A percentile compares a stretch with the other conserved stretches of the same genome.
These are phyloP conservation scores for Luperina testacea DNA, from an alignment of 2,888 invertebrate species.

Conservation along the genomic window DNA sequence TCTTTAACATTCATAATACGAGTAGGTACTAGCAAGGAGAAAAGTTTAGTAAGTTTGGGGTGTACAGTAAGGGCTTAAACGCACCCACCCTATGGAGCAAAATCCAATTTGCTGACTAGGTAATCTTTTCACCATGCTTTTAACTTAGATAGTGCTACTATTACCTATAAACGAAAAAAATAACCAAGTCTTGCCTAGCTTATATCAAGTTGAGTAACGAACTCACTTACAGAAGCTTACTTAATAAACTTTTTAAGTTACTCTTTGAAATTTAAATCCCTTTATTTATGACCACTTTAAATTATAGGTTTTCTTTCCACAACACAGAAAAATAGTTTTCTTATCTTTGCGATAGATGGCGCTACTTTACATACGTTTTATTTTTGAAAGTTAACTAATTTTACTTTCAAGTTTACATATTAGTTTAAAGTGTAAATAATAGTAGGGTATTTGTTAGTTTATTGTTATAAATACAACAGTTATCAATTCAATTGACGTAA, in stretches of 20 bases:
- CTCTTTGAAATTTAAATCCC: not conserved
- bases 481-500: slow-evolving; percentile 48
- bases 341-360: slow-evolving; percentile 44
- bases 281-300: not conserved
- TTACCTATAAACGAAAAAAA: not conserved
- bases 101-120: not conserved
- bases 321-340: not conserved
- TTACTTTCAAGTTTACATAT: slow-evolving; percentile 4
- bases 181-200: not conserved
- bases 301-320: not conserved
- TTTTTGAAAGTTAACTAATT: slow-evolving; percentile 5
- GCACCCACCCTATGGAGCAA: not conserved
- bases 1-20: not conserved
- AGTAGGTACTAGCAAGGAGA: not conserved
- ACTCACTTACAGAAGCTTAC: not conserved
- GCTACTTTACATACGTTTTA: slow-evolving; percentile 9
- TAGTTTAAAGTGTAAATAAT: slow-evolving; percentile 34
- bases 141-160: not conserved
- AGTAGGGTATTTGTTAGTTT: slow-evolving; percentile 14
- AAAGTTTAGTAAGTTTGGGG: not conserved
- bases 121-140: not conserved
- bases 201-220: not conserved
- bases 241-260: not conserved
- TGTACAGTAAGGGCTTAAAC: not conserved
- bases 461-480: slow-evolving; percentile 32